These are phyloP conservation scores for Picathartes gymnocephalus DNA, from an alignment of 2,113 vertebrate genomes.

Conservation along the genomic window DNA sequence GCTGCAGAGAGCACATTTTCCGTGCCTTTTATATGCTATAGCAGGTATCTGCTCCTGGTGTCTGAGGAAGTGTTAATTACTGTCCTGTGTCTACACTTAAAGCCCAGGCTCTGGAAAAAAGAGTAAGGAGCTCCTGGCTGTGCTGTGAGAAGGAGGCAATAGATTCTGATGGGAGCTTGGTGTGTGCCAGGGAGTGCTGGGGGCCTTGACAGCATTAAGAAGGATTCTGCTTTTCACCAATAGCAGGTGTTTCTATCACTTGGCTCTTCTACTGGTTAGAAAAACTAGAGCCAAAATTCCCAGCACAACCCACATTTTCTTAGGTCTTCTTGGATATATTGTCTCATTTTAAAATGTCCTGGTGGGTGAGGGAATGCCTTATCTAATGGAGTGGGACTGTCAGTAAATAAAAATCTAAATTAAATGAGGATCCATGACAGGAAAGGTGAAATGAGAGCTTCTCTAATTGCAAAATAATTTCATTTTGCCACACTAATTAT, in stretches of 20 bases:
- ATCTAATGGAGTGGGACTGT: not conserved
- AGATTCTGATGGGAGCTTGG: not conserved
- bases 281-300: not conserved
- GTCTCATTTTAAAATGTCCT: not conserved
- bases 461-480: constrained; percentile 41
- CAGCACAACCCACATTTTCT: not conserved
- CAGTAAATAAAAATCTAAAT: not conserved
- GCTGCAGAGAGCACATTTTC: not conserved
- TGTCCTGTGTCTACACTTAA: not conserved
- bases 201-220: not conserved
- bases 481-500: constrained; percentile 30
- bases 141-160: not conserved
- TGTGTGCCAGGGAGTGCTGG: not conserved
- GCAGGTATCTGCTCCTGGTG: not conserved
- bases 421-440: not conserved
- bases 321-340: not conserved
- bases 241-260: not conserved
- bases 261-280: not conserved
- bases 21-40: accelerated
- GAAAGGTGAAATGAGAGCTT: constrained; percentile 21
- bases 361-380: not conserved
- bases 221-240: not conserved
- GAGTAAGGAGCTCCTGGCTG: not conserved
- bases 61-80: not conserved
- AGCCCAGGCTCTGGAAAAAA: not conserved